Evolutionary conservation across 2,888 invertebrate species (phyloP), one percentile per base, ranked within the genome.

Genomic region (Amphipoea oculea): DNA sequence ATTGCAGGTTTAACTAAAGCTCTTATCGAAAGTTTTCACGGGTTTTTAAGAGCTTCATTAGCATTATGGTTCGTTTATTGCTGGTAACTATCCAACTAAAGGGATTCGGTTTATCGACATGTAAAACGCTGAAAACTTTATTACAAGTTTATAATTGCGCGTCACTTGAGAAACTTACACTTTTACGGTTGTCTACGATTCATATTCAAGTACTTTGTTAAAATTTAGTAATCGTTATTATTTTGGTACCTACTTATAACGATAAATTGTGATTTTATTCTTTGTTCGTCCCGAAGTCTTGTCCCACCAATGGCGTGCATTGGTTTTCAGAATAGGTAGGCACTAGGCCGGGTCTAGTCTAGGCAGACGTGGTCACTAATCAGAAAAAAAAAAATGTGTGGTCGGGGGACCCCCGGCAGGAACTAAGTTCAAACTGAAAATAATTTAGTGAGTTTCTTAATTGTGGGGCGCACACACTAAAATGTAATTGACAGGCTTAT

Each of bases 21-120:
- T 14, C 0, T 12, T n/a, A 42, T 23, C 6, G n/a, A 51, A 81
- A 79, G 74, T 67, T 74, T 42, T 45, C n/a, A 45, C n/a, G 2
- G 62, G n/a, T 68, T 63, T 57, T 23, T 40, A 48, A 82, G 36
- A 67, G 36, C 67, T 67, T 74, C 42, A 81, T 81, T 73, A 81
- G 4, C 68, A 63, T 76, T 68, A 40, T 0, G 62, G 76, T 82
- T 17, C 12, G 29, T 76, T 57, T 57, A 82, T 63, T 57, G 62
- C 67, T n/a, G n/a, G 12, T 68, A 75, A 82, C n/a, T 75, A 48
- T 80, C 11, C 14, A 68, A 63, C 67, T 68, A 82, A 82, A 54
- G 54, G 40, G 57, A 66, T 83, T 67, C 36, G 1, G n/a, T 67
- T 78, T 80, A 63, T 68, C 54, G 76, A 76, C 62, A 68, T 82